Evolutionary conservation across 2,113 vertebrate genomes (phyloP).

Genomic region (Ahaetulla prasina): DNA sequence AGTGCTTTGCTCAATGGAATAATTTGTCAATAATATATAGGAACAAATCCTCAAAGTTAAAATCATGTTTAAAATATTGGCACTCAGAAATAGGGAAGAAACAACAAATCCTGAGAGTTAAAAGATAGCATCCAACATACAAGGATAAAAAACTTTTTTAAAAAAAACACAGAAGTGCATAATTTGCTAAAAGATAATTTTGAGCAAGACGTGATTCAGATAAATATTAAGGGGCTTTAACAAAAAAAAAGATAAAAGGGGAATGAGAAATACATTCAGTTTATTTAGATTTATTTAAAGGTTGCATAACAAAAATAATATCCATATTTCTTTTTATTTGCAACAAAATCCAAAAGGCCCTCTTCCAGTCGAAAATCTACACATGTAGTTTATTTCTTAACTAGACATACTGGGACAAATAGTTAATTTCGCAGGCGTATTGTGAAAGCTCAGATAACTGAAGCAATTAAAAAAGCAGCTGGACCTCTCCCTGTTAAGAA

Average conservation of each 20-base stretch:
- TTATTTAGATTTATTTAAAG: not conserved
- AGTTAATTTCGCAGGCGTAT: not conserved
- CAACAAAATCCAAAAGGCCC: not conserved
- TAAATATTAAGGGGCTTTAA: not conserved
- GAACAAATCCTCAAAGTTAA: not conserved
- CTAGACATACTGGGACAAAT: not conserved
- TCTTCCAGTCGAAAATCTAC: not conserved
- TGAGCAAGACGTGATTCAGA: not conserved
- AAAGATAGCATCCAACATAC: not conserved
- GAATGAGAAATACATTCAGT: not conserved
- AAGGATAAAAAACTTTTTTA: not conserved
- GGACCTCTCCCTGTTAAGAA: no score
- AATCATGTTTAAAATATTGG: not conserved
- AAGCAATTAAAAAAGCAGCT: not conserved
- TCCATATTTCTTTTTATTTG: not conserved
- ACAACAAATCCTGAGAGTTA: not conserved
- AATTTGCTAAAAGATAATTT: not conserved
- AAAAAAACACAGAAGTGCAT: not conserved
- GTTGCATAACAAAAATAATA: not conserved
- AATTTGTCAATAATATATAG: conserved; percentile 1
- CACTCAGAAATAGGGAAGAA: not conserved
- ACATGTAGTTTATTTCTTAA: not conserved
- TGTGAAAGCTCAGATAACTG: not conserved
- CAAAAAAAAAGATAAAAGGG: not conserved
- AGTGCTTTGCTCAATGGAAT: not conserved